phyloP scores from a whole-genome alignment of 2,797 vertebrate species.

The Morelia viridis region DNA sequence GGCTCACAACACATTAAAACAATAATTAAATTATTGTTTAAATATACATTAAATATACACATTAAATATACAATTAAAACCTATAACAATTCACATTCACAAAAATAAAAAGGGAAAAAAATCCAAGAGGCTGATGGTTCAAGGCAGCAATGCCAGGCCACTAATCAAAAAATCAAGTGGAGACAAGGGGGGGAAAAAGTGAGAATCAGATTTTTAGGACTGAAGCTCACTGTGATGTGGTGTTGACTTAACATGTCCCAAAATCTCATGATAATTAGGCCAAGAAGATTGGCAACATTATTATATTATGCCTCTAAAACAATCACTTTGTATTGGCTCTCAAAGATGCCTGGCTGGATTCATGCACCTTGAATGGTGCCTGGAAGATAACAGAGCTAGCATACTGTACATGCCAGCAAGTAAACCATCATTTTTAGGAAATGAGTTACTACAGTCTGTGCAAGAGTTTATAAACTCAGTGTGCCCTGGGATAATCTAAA shows the following conservation, averaged over 20 bases:
- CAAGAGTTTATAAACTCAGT: not conserved
- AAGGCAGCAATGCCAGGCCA: too few relatives aligned
- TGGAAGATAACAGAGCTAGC: not conserved
- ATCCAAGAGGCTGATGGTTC: too few relatives aligned
- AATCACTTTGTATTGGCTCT: not conserved
- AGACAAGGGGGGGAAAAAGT: not conserved
- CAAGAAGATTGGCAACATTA: not conserved
- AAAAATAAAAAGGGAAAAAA: too few relatives aligned
- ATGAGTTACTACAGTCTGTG: not conserved
- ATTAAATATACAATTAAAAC: too few relatives aligned
- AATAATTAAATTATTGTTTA: too few relatives aligned
- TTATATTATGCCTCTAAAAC: not conserved
- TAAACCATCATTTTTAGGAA: not conserved
- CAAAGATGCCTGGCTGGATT: not conserved
- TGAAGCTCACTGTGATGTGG: not conserved
- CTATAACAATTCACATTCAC: too few relatives aligned
- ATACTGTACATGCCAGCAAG: not conserved
- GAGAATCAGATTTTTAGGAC: not conserved
- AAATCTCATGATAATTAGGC: not conserved
- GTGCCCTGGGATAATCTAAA: not conserved
- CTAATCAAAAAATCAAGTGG: not conserved
- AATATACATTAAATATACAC: too few relatives aligned
- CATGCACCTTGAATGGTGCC: not conserved
- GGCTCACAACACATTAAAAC: too few relatives aligned
- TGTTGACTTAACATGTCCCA: not conserved